Evolutionary conservation across 2,797 vertebrate genomes (phyloP).

Genomic region (Ciconia nigra): DNA sequence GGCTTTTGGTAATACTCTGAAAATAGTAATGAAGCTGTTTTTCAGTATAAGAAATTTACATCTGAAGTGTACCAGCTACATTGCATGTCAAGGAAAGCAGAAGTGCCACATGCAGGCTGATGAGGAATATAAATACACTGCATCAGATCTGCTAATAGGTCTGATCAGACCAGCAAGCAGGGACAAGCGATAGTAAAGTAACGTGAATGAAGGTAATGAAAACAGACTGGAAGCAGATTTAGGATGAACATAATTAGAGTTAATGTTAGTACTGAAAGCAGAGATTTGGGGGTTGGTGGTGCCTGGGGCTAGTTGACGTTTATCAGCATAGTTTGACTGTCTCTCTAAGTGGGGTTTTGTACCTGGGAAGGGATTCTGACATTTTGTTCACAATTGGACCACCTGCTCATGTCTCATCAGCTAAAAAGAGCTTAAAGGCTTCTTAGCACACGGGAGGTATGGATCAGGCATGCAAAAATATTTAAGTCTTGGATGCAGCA

Average conservation of each 20-base stretch:
- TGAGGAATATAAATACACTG: not conserved
- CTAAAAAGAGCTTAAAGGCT: slow-evolving; percentile 62
- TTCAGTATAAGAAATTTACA: not conserved
- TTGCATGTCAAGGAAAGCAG: not conserved
- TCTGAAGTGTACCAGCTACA: not conserved
- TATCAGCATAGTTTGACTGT: slow-evolving; percentile 63
- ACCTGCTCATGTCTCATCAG: slow-evolving; percentile 62
- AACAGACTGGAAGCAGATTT: slow-evolving; percentile 66
- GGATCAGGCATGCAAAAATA: slow-evolving; percentile 47
- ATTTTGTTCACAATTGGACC: slow-evolving; percentile 66
- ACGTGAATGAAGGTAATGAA: slow-evolving; percentile 67
- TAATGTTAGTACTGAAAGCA: slow-evolving; percentile 68
- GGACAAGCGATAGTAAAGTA: slow-evolving; percentile 50
- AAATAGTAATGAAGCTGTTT: not conserved
- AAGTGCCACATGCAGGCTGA: not conserved
- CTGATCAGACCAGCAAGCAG: slow-evolving; percentile 57
- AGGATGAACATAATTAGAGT: slow-evolving; percentile 67
- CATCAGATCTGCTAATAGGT: slow-evolving; percentile 8
- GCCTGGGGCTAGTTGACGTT: slow-evolving; percentile 59
- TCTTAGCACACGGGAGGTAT: slow-evolving; percentile 36
- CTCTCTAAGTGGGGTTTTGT: slow-evolving; percentile 58
- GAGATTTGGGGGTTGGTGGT: slow-evolving; percentile 58
- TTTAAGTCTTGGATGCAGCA: not conserved
- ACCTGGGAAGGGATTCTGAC: slow-evolving; percentile 56
- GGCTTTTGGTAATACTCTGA: not conserved